Evolutionary conservation across 2,113 vertebrate species (phyloP).

Genomic region (Phylloscopus whistleri): DNA sequence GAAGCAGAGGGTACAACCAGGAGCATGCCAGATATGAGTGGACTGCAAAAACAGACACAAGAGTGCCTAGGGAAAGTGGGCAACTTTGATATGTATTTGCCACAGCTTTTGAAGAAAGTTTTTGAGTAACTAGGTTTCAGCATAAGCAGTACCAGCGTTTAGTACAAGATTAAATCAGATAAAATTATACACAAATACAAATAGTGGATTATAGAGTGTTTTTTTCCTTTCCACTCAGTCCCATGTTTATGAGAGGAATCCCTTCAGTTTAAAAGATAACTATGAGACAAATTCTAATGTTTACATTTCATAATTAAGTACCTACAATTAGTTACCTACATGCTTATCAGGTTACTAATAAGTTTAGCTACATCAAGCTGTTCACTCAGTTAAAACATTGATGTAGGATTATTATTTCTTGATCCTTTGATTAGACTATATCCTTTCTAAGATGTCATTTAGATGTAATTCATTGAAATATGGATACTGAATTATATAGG

Average conservation of each 20-base stretch:
- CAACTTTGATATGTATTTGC: background rate
- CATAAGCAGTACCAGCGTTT: background rate
- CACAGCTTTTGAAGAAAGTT: background rate
- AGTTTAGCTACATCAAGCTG: slow-evolving; percentile 20
- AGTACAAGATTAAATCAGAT: background rate
- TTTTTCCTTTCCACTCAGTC: background rate
- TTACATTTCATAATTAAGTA: slow-evolving; percentile 41
- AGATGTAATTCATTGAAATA: background rate
- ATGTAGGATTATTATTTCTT: background rate
- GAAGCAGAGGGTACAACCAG: background rate
- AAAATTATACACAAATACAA: slow-evolving; percentile 13
- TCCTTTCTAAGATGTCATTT: background rate
- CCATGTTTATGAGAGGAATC: background rate
- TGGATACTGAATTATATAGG: background rate
- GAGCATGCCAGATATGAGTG: background rate
- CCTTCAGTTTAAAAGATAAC: slow-evolving; percentile 27
- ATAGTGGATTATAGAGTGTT: background rate
- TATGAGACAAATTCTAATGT: background rate
- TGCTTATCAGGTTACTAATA: slow-evolving; percentile 38
- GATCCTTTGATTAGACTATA: slow-evolving; percentile 6
- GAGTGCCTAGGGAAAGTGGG: background rate
- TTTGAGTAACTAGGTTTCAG: background rate
- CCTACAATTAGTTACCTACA: slow-evolving; percentile 31
- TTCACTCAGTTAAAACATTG: slow-evolving; percentile 12
- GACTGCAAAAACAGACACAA: background rate